These are phyloP conservation scores for Bilobella aurantiaca DNA, from an alignment of 1,140 invertebrate species.

Conservation along the genomic window DNA sequence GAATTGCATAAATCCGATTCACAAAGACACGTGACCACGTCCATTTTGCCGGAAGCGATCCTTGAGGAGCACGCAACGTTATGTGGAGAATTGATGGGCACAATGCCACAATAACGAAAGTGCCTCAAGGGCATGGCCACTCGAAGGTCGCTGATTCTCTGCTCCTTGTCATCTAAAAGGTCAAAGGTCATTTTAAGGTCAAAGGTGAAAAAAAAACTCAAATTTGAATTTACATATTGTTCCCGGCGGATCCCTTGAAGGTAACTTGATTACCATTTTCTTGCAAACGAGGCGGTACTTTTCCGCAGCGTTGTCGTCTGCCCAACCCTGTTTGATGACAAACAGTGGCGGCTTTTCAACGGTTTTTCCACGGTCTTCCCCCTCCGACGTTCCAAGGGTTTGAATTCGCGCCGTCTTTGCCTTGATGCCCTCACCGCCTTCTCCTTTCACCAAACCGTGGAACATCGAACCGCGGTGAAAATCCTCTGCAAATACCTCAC, in stretches of 20 bases:
- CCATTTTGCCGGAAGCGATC: background rate
- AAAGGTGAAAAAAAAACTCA: background rate
- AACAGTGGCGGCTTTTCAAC: background rate
- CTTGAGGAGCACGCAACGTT: background rate
- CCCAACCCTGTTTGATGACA: background rate
- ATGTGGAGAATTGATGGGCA: background rate
- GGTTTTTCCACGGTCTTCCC: no score
- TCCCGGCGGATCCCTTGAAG: background rate
- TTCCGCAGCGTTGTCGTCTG: background rate
- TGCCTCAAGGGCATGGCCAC: background rate
- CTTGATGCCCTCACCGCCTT: no score
- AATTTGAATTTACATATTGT: background rate
- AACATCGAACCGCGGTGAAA: background rate
- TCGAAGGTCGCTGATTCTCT: background rate
- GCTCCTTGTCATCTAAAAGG: background rate
- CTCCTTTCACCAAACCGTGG: background rate
- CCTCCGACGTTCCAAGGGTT: no score
- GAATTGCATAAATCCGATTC: background rate
- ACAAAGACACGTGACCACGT: background rate
- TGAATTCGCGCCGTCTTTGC: no score
- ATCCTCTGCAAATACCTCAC: background rate
- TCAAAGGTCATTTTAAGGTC: background rate
- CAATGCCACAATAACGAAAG: background rate
- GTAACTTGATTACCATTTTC: background rate
- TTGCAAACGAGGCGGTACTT: no score